Evolutionary conservation across 2,113 vertebrate species (phyloP).

Genomic region (Panthera leo): DNA sequence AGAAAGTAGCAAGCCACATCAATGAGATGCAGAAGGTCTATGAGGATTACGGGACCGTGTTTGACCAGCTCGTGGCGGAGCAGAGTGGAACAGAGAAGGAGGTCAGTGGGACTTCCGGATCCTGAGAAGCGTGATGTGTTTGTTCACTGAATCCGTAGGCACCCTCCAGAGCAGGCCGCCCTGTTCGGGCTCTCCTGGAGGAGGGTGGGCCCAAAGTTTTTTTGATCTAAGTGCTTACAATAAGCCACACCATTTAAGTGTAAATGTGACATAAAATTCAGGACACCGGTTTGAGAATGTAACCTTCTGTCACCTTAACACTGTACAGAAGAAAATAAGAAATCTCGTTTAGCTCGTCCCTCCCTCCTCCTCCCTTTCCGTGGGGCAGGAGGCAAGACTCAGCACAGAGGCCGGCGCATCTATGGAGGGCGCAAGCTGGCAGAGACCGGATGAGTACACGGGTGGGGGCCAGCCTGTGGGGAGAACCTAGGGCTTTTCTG

Average conservation of each 20-base stretch:
- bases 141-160: background rate
- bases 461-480: background rate
- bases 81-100: slow-evolving; percentile 94
- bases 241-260: background rate
- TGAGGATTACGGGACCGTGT: slow-evolving; percentile 96
- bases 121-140: rapidly evolving
- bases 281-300: background rate
- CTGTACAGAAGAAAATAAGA: background rate
- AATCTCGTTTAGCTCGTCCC: background rate
- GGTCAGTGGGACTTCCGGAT: slow-evolving; percentile 80
- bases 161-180: background rate
- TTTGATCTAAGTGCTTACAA: background rate
- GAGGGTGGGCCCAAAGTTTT: background rate
- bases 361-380: rapidly evolving
- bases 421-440: rapidly evolving
- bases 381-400: background rate
- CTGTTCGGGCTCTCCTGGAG: background rate
- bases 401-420: background rate
- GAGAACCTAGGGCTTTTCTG: background rate
- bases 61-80: slow-evolving; percentile 96
- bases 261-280: background rate
- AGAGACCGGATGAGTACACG: background rate
- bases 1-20: slow-evolving; percentile 98
- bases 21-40: slow-evolving; percentile 99
- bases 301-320: background rate